phyloP scores from a whole-genome alignment of 2,797 vertebrate species.

The Balearica regulorum region DNA sequence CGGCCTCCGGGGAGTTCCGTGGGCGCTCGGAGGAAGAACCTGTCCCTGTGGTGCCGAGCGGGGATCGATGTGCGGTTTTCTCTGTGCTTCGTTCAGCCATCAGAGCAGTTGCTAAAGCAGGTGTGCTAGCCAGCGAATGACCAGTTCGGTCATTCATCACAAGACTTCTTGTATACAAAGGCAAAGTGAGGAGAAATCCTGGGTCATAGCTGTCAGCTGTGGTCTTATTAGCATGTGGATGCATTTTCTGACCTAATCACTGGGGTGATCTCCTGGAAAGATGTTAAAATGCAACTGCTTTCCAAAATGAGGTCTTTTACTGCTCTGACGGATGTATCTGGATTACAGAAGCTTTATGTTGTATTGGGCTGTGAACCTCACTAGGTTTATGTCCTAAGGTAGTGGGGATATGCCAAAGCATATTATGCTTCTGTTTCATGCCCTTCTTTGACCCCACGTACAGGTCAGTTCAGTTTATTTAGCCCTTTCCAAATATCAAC shows the following conservation, averaged over 20 bases:
- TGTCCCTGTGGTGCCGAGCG: fast-evolving
- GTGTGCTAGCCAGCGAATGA: fast-evolving
- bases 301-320: background rate
- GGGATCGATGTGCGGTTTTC: fast-evolving
- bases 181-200: background rate
- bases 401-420: background rate
- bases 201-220: fast-evolving
- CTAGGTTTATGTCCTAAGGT: background rate
- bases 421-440: background rate
- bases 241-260: background rate
- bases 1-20: background rate
- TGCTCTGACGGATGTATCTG: fast-evolving
- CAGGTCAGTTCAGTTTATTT: background rate
- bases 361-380: background rate
- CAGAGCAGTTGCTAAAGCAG: fast-evolving
- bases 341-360: background rate
- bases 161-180: background rate
- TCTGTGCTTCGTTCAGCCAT: fast-evolving
- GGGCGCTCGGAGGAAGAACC: background rate
- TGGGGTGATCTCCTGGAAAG: too few relatives aligned
- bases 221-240: fast-evolving
- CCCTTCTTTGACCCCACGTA: background rate
- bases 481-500: background rate
- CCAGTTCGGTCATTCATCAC: fast-evolving
- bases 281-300: background rate